These are phyloP conservation scores for Mus musculus DNA, from an alignment of 2,113 vertebrate genomes.

Conservation along the genomic window DNA sequence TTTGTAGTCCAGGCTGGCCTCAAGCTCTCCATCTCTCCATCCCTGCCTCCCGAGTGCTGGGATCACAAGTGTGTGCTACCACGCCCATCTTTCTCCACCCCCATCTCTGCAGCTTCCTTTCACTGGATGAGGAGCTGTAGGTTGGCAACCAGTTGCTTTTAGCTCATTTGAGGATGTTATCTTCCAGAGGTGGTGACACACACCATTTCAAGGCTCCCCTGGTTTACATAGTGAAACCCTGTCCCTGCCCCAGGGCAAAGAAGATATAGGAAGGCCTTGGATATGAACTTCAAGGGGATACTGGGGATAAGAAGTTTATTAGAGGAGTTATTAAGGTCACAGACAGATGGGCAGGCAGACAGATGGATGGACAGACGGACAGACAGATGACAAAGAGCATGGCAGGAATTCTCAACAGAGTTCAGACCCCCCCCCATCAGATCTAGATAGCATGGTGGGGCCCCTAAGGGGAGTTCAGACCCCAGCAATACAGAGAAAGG, in stretches of 20 bases:
- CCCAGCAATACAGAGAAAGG: not conserved
- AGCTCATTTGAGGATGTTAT: not conserved
- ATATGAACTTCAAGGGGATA: not conserved
- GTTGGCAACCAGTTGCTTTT: not conserved
- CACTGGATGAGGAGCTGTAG: not conserved
- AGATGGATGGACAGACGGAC: not conserved
- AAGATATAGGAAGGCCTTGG: not conserved
- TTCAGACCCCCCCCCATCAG: not conserved
- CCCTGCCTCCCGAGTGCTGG: not conserved
- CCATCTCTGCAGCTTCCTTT: conserved; percentile 20
- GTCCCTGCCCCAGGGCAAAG: not conserved
- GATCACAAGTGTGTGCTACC: too few relatives aligned
- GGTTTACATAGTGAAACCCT: not conserved
- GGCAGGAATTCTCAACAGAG: not conserved
- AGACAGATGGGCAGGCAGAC: not conserved
- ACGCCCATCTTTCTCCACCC: not conserved
- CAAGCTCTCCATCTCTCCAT: not conserved
- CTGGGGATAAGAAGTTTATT: not conserved
- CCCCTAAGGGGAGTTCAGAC: not conserved
- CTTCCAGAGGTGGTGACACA: not conserved
- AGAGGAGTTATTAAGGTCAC: not conserved
- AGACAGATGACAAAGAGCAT: not conserved
- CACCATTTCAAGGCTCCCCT: not conserved
- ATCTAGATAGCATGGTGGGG: not conserved
- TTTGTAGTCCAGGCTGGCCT: not conserved